Base-by-base conservation (phyloP, 2,113 vertebrate genomes). In the Pandion haliaetus region DNA sequence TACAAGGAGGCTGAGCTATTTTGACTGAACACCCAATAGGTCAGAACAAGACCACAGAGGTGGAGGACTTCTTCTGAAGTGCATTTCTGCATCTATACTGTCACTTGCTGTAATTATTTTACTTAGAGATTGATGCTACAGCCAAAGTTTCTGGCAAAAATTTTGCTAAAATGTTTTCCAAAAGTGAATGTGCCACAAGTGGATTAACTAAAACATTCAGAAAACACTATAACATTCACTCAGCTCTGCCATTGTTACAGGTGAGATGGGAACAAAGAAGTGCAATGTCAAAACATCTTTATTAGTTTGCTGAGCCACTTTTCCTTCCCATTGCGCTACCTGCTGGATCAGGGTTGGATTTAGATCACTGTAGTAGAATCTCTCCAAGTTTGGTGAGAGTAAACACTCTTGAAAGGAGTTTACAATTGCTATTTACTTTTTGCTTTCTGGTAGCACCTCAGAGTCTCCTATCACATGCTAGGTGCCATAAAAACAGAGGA, bases 241-340 rank as follows among this genome's bases (percentile, higher is more conserved):
- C 23, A 17, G 9, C 34, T 65, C 63, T 88, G 44, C 49, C 36
- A 2, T 7, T 14, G 17, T 17, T 23, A 2, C 0, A 0, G 49
- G 28, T 11, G 45, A 69, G 77, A 16, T 2, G 13, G 76, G 63
- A 70, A 17, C 24, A 31, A 23, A 34, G 70, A 54, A 38, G 6
- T 3, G 55, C 45, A 14, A 1, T 2, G 12, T 3, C 49, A 38
- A 57, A 54, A 8, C 20, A 4, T 8, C 69, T 80, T 58, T 12
- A 2, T 13, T 2, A 24, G 18, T n/a, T 31, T 44, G 14, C 54
- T 36, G 55, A 73, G 80, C 5, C 52, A 8, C 4, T 76, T 63
- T 50, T 71, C 79, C 19, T 40, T 62, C 36, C 28, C 11, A 9
- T 7, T 6, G 47, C 2, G 4, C 42, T 36, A 4, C 32, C 45